Evolutionary conservation across 64 coral and sea anemone species (phyloP), one percentile per base, ranked within the genome.

Genomic region (Montipora capricornis): DNA sequence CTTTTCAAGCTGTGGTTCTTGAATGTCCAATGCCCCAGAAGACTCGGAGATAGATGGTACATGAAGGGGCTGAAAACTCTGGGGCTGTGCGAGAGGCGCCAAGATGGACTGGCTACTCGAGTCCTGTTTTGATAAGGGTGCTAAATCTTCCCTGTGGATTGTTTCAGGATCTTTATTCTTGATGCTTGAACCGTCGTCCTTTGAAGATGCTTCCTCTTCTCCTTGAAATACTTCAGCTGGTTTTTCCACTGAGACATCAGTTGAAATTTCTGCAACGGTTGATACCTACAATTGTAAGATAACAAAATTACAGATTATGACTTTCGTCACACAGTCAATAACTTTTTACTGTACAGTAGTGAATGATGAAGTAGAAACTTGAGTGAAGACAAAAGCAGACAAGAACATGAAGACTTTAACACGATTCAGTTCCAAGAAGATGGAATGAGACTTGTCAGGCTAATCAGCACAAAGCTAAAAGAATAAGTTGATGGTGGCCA

Each of bases 41-140:
- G 20, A 44, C 19, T 51, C 59, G 15, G 16, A 29, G 11, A 59
- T 14, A 20, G 49, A 68, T 50, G 89, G 46, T 7, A 59, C 64
- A 16, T 68, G 64, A 68, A 77, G 37, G 12, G 29, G 3, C 44
- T 49, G 75, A 15, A 47, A 3, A 47, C 0, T 37, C 47, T 12
- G 14, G 62, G 60, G 60, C 44, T 20, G 47, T 20, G 52, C 47
- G n/a, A 89, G 49, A 24, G 69, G 77, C 6, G 62, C 90, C 7
- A 92, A 82, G 11, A 92, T 92, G 10, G 90, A 92, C 81, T 92
- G 82, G 46, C 82, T 93, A 4, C 50, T 20, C 0, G 89, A 91
- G 80, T 91, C 79, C 67, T 82, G 89, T 58, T 91, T 91, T 20
- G 68, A 87, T 29, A 93, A 87, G 29, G 75, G 17, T 5, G 8